These are phyloP conservation scores for Onychomys arenicola DNA, from an alignment of 2,797 vertebrate species.

Conservation along the genomic window DNA sequence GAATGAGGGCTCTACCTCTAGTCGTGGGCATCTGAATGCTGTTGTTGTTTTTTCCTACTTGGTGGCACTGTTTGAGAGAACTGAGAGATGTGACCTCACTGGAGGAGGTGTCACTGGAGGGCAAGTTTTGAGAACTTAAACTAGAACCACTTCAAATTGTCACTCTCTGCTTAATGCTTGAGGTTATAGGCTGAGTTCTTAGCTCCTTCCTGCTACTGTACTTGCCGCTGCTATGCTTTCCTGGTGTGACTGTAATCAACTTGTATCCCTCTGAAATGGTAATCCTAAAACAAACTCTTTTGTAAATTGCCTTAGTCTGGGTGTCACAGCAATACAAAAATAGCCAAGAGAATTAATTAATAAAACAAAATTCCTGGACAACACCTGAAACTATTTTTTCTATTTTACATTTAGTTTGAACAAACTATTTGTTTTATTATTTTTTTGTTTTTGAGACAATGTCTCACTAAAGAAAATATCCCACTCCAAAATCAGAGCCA, in stretches of 20 bases:
- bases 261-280: not conserved
- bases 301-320: not conserved
- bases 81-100: not conserved
- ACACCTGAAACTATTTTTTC: not conserved
- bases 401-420: conserved; percentile 25
- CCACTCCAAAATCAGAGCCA: not conserved
- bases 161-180: not conserved
- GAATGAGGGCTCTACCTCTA: no score
- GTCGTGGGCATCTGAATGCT: not conserved
- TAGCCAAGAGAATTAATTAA: not conserved
- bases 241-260: not conserved
- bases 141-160: not conserved
- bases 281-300: not conserved
- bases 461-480: not conserved
- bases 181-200: no score
- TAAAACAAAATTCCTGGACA: conserved; percentile 1
- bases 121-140: not conserved
- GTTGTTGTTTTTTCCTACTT: not conserved
- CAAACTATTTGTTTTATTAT: not conserved
- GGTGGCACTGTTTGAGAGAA: not conserved
- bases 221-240: not conserved
- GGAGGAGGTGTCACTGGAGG: not conserved
- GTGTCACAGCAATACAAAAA: not conserved
- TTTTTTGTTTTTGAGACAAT: not conserved
- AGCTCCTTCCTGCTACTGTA: no score